Evolutionary conservation across 2,797 vertebrate species (phyloP), one percentile per base, ranked within the genome.

Genomic region (Ataeniobius toweri): DNA sequence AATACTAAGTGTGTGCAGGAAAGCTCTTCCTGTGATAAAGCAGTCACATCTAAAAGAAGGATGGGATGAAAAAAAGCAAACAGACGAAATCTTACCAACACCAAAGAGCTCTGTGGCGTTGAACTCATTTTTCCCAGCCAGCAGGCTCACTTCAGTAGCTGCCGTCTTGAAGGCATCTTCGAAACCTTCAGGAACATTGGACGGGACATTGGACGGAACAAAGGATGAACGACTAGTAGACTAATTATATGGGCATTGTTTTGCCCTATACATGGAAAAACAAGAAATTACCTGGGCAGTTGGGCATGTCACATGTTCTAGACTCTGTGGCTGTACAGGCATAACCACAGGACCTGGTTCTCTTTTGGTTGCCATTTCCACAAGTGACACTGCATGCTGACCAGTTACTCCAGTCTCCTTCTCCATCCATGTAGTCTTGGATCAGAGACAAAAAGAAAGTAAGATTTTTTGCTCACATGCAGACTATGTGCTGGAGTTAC

Each of bases 101-200:
- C 98, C 97, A 94, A 99, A 99, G 63, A 99, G 96, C 83, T 97
- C 98, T 70, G 97, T 99, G 78, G 98, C 97, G 10, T 99, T 99
- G 93, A 99, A 99, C 81, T 98, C 97, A 83, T 99, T 97, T 0
- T 96, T 98, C 90, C 98, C 98, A 3, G 97, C 97, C 9, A 99
- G 95, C 77, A 99, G 94, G 82, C 97, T 99, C 84, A 98, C 97
- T 95, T 99, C 98, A 0, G 98, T 99, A 79, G 98, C 97, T 16
- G 98, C 98, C 8, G 98, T 99, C 94, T 95, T 96, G 93, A 99
- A 99, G 82, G 98, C 97, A 58, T 99, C 98, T 95, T 99, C 98
- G 12, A 99, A 97, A 86, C 98, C 98, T 99, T 74, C 0, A 41
- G 69, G 77, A 41, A 87, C 74, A 90, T 55, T 55, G 31, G 31